Evolutionary conservation across 2,888 invertebrate genomes (phyloP), one percentile per base, ranked within the genome.

Genomic region (Choreutis nemorana): DNA sequence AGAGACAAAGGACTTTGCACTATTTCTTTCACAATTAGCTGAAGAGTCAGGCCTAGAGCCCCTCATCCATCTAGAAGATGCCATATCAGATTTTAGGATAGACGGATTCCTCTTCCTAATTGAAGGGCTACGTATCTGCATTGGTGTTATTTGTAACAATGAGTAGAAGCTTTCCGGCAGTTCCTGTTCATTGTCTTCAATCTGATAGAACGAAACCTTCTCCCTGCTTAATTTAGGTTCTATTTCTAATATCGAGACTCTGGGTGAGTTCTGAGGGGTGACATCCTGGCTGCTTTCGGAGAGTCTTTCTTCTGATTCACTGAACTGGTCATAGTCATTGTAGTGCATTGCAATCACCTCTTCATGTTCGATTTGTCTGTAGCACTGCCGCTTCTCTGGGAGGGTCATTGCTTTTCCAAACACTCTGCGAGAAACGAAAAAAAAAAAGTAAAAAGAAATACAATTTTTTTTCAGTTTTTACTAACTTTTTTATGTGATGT

Each of bases 21-120:
- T 78, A 48, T 66, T 71, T 41, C 78, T 65, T 44, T 67, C 75
- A 53, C 56, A 64, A 45, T 68, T 65, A 2, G 62, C 37, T 2
- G 77, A 67, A 0, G 77, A 77, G 29, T 79, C 78, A 1, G 78
- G 75, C 34, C 75, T 55, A 1, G 57, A 54, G 25, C 53, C 59
- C 29, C 63, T 57, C 70, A 75, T 72, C 80, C 80, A 80, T n/a
- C 60, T 50, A 0, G 78, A 80, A 0, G 79, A 80, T 2, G 72
- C 72, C 9, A 78, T 43, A 30, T 80, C 80, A 2, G 80, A 80
- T 45, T 66, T 62, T 8, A 80, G 36, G 29, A 79, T 64, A 1
- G 68, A 67, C 2, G 63, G 65, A 33, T 59, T 68, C 29, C 58
- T 59, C 41, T 68, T 71, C 34, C 58, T 64, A 14, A 57, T 55